Percentiles rank a stretch among this genome's conserved stretches.
These are phyloP conservation scores for Syrrhaptes paradoxus DNA, from an alignment of 2,113 vertebrate genomes.

Conservation along the genomic window DNA sequence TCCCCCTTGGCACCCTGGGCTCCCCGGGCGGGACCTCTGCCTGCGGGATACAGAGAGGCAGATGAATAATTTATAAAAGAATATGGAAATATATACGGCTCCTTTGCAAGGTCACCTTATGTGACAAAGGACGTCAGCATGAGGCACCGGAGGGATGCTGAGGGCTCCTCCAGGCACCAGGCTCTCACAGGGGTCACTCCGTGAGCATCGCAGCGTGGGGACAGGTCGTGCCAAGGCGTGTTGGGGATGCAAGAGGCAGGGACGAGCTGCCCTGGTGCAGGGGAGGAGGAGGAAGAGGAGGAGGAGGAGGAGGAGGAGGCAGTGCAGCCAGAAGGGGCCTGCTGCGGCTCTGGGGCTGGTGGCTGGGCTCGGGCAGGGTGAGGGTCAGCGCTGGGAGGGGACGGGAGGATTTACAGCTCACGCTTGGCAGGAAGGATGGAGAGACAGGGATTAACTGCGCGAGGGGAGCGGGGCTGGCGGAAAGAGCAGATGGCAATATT, in stretches of 20 bases:
- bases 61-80: too few relatives aligned
- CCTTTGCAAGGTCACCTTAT: constrained; percentile 33
- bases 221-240: background rate
- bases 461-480: background rate
- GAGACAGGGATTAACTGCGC: background rate
- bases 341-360: too few relatives aligned
- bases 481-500: background rate
- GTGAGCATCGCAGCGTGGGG: background rate
- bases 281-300: background rate
- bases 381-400: background rate
- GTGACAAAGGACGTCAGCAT: constrained; percentile 45
- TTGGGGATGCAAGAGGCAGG: background rate
- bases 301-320: background rate
- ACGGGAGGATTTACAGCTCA: fast-evolving
- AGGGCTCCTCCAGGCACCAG: background rate
- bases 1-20: background rate
- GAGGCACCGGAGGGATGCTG: background rate
- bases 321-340: background rate
- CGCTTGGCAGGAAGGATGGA: background rate
- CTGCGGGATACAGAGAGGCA: background rate
- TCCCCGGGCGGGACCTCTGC: background rate
- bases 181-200: background rate
- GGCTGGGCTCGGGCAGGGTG: fast-evolving
- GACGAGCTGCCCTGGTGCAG: background rate
- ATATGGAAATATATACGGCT: too few relatives aligned